Evolutionary conservation across 53 echinoderm and acorn worm species (phyloP).

Genomic region (Holothuria scabra): DNA sequence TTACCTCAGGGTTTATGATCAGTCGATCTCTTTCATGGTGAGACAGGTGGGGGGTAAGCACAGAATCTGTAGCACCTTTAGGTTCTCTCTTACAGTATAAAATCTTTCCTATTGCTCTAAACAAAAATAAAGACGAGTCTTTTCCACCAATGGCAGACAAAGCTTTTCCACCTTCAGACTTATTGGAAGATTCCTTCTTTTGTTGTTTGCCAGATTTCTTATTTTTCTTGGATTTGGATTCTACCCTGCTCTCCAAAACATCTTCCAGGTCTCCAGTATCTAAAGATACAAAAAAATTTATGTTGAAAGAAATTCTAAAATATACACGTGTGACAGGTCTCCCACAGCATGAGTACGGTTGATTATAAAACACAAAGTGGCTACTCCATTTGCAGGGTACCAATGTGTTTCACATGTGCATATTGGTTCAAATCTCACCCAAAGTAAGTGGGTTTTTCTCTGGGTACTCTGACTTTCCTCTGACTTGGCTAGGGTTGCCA

Average conservation of each 20-base stretch:
- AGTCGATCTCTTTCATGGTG: conserved; percentile 91
- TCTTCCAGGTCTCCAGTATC: conserved; percentile 61
- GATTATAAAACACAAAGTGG: no score
- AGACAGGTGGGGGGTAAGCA: conserved; percentile 75
- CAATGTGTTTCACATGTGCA: no score
- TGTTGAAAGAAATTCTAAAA: no score
- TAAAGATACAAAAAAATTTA: conserved; percentile 1
- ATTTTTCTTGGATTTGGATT: conserved; percentile 18
- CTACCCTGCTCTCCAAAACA: conserved; percentile 41
- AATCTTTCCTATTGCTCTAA: conserved; percentile 93
- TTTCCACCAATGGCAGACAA: conserved; percentile 86
- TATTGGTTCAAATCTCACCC: no score
- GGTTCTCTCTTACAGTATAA: conserved; percentile 96
- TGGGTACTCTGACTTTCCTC: no score
- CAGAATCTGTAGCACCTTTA: conserved; percentile 64
- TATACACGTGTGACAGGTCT: no score
- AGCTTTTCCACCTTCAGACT: conserved; percentile 50
- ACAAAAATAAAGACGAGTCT: conserved; percentile 90
- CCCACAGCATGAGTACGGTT: no score
- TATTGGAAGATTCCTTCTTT: conserved; percentile 44
- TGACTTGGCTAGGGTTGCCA: no score
- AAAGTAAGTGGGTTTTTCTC: no score
- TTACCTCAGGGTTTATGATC: conserved; percentile 87
- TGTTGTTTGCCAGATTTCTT: conserved; percentile 22
- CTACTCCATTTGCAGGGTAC: no score